Evolutionary conservation across 2,888 invertebrate genomes (phyloP).

Genomic region (Brachypalpus laphriformis): DNA sequence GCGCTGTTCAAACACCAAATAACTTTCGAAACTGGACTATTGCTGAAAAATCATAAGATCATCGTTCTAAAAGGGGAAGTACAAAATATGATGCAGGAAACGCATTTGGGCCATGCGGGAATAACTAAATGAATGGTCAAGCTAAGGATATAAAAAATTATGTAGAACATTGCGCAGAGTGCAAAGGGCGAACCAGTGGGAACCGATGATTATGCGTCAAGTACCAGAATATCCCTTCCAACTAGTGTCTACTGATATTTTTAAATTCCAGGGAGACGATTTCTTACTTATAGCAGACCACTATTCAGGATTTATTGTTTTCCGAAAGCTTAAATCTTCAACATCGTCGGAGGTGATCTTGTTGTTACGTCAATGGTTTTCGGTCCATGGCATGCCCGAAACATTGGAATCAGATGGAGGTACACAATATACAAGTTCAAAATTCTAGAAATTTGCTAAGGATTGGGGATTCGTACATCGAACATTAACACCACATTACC

Average conservation of each 20-base stretch:
- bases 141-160: not conserved
- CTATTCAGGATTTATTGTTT: conserved; percentile 12
- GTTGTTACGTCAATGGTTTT: too few relatives aligned
- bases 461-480: too few relatives aligned
- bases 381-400: too few relatives aligned
- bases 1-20: conserved; percentile 20
- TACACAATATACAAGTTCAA: too few relatives aligned
- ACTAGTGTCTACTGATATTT: too few relatives aligned
- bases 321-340: not conserved
- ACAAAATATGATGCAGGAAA: not conserved
- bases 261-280: too few relatives aligned
- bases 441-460: too few relatives aligned
- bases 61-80: conserved; percentile 2
- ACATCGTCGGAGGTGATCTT: not conserved
- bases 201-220: not conserved
- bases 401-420: too few relatives aligned
- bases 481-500: not conserved
- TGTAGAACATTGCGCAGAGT: conserved; percentile 6
- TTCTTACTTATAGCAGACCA: too few relatives aligned
- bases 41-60: not conserved
- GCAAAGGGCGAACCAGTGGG: conserved; percentile 1
- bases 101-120: conserved; percentile 8
- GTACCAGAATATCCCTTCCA: conserved; percentile 11
- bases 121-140: not conserved
- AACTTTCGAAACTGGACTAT: not conserved